Conservation (phyloP, 2,113 vertebrate species). For the Tragelaphus strepsiceros region DNA sequence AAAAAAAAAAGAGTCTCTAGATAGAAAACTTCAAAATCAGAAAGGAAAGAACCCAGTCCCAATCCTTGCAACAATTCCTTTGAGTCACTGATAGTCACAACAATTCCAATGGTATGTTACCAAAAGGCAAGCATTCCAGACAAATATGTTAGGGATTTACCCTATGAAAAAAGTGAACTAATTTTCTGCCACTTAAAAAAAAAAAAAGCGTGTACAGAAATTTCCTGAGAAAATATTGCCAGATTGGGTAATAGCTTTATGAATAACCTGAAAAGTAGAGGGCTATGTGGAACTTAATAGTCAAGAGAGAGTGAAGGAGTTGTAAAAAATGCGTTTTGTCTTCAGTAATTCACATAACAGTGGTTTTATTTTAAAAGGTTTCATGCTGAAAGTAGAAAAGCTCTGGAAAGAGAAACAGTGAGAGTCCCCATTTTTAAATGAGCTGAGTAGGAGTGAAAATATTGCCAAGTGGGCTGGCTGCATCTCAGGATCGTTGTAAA, state of each 20-base stretch:
- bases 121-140: not conserved
- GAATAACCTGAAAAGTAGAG: not conserved
- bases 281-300: not conserved
- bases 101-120: not conserved
- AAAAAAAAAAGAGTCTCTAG: not conserved
- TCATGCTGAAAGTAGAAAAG: not conserved
- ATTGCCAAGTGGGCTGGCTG: conserved; percentile 2
- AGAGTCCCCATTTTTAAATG: not conserved
- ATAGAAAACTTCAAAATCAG: not conserved
- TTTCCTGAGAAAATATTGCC: conserved; percentile 4
- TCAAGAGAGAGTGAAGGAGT: not conserved
- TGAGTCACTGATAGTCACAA: not conserved
- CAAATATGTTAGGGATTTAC: not conserved
- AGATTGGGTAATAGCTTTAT: not conserved
- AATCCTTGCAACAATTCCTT: not conserved
- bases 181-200: not conserved
- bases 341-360: not conserved
- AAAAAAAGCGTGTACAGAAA: not conserved
- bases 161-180: not conserved
- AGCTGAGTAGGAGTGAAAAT: conserved; percentile 34
- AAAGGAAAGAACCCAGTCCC: not conserved
- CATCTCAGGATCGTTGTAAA: conserved; percentile 60
- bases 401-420: not conserved
- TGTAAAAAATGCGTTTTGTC: not conserved
- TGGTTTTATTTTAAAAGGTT: not conserved